These are phyloP conservation scores for Bubo bubo DNA, from an alignment of 2,113 vertebrate species.

Conservation along the genomic window DNA sequence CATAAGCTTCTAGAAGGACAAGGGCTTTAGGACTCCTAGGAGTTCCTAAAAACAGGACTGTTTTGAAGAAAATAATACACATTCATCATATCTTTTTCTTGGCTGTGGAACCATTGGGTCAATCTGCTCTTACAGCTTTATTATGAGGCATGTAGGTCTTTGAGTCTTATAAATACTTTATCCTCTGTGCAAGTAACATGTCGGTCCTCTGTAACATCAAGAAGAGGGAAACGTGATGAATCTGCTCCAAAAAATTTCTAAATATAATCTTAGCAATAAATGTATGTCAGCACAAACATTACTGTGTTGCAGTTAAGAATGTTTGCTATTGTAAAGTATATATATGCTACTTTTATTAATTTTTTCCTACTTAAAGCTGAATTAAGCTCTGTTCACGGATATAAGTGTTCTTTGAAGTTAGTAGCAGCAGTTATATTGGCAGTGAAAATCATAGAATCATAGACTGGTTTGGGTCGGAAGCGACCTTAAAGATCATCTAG, in stretches of 20 bases:
- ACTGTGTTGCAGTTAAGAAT: not conserved
- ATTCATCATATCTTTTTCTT: not conserved
- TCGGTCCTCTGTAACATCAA: not conserved
- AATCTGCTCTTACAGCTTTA: not conserved
- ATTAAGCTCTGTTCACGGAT: not conserved
- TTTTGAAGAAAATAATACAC: not conserved
- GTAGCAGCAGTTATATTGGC: not conserved
- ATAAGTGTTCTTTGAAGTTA: not conserved
- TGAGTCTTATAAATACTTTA: not conserved
- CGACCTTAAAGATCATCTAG: too few relatives aligned
- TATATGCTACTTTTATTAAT: not conserved
- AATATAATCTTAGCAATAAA: not conserved
- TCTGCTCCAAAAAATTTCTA: not conserved
- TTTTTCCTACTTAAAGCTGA: not conserved
- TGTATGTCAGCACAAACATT: not conserved
- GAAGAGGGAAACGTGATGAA: not conserved
- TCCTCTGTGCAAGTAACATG: not conserved
- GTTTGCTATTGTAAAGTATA: not conserved
- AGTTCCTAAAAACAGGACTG: not conserved
- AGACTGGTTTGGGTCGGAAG: too few relatives aligned
- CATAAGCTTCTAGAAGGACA: not conserved
- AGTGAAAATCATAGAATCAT: not conserved
- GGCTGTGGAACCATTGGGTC: not conserved
- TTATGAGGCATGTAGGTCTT: not conserved
- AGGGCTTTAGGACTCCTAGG: not conserved